Conservation (phyloP, 2,888 invertebrate species). For the Polymixis lichenea region DNA sequence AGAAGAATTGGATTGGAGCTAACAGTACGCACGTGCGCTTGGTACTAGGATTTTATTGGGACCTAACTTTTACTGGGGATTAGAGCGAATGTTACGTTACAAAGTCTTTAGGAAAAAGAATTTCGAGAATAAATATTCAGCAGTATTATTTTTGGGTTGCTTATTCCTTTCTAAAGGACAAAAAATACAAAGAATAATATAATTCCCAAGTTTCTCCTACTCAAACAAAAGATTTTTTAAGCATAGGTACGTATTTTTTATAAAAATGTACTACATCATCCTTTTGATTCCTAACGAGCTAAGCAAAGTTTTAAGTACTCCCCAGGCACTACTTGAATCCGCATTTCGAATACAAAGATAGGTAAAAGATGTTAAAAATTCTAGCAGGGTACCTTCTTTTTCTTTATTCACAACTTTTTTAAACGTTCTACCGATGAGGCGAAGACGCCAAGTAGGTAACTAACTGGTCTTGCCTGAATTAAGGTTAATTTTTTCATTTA, state of each 20-base stretch:
- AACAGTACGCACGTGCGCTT: slow-evolving; percentile 65
- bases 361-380: slow-evolving; percentile 45
- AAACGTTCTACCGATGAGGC: not conserved
- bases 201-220: slow-evolving; percentile 7
- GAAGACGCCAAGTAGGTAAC: not conserved
- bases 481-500: not conserved
- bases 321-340: slow-evolving; percentile 55
- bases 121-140: slow-evolving; percentile 33
- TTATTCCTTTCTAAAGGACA: slow-evolving; percentile 20
- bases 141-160: slow-evolving; percentile 20
- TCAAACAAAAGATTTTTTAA: slow-evolving; percentile 28
- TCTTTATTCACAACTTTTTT: slow-evolving; percentile 20
- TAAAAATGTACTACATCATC: slow-evolving; percentile 46
- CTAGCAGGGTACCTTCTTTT: slow-evolving; percentile 38
- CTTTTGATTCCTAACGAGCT: slow-evolving; percentile 54
- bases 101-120: slow-evolving; percentile 29
- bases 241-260: slow-evolving; percentile 1
- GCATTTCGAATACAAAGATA: slow-evolving; percentile 57
- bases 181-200: slow-evolving; percentile 23
- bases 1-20: slow-evolving; percentile 68
- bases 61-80: slow-evolving; percentile 55
- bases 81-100: slow-evolving; percentile 55
- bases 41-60: slow-evolving; percentile 68
- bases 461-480: not conserved
- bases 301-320: slow-evolving; percentile 57